Percentiles rank a stretch among this genome's conserved stretches.
These are phyloP conservation scores for Micromesistius poutassou DNA, from an alignment of 2,797 vertebrate genomes.

Conservation along the genomic window DNA sequence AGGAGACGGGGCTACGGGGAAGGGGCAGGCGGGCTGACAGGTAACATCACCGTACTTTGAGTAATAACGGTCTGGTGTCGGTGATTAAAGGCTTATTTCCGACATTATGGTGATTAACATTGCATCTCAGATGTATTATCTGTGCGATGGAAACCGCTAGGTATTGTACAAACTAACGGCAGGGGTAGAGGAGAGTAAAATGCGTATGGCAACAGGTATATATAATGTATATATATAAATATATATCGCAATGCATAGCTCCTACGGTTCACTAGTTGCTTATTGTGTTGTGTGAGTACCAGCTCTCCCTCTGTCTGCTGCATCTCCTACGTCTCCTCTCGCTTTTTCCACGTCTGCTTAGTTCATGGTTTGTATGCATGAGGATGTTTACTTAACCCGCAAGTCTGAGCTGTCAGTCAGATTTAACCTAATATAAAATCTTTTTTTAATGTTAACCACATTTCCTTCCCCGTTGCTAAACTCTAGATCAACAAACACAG, in stretches of 20 bases:
- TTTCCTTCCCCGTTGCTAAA: not conserved
- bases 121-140: not conserved
- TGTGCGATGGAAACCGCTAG: not conserved
- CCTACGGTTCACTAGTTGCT: not conserved
- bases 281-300: not conserved
- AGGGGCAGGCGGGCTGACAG: constrained; percentile 89
- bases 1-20: constrained; percentile 88
- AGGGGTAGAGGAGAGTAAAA: not conserved
- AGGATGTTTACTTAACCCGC: not conserved
- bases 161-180: not conserved
- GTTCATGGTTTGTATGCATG: not conserved
- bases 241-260: not conserved
- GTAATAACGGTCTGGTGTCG: not conserved
- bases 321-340: not conserved
- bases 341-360: not conserved
- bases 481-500: not conserved
- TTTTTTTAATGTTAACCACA: not conserved
- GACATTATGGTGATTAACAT: not conserved
- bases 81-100: not conserved
- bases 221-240: not conserved
- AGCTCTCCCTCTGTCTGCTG: not conserved
- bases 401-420: not conserved
- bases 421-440: not conserved
- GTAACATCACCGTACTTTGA: constrained; percentile 58
- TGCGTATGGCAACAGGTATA: not conserved